A percentile compares a stretch with the other conserved stretches of the same genome.
Evolutionary conservation across 2,113 vertebrate genomes (phyloP).

Genomic region (Ranitomeya variabilis): DNA sequence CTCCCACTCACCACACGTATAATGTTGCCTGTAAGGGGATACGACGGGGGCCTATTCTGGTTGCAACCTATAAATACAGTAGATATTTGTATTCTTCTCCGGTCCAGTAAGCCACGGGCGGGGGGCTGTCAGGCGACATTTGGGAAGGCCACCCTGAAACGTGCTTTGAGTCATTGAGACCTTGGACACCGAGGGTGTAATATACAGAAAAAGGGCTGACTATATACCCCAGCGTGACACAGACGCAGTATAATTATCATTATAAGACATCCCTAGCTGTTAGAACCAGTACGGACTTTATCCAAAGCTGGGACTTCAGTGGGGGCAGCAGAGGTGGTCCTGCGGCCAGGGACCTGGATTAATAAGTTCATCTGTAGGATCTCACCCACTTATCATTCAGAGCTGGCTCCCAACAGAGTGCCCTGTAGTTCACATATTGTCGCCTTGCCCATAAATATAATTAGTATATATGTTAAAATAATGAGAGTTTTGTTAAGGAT

Average conservation of each 20-base stretch:
- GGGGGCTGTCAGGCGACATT: neutral
- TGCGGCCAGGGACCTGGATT: too few species aligned
- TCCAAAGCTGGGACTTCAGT: neutral
- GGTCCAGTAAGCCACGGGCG: neutral
- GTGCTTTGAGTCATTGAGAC: constrained; percentile 31
- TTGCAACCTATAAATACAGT: constrained; percentile 27
- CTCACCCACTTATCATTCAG: too few species aligned
- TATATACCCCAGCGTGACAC: constrained; percentile 31
- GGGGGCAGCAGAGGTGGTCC: too few species aligned
- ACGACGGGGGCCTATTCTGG: constrained; percentile 19
- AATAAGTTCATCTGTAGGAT: too few species aligned
- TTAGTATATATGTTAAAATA: too few species aligned
- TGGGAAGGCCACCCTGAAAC: neutral
- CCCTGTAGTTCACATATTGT: neutral
- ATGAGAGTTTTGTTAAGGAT: too few species aligned
- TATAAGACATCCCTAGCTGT: neutral
- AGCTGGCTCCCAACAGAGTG: neutral
- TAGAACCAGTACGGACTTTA: neutral
- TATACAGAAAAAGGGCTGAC: neutral
- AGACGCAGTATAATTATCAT: neutral
- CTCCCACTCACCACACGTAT: neutral
- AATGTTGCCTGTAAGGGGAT: neutral
- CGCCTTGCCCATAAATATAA: neutral
- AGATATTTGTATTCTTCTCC: neutral
- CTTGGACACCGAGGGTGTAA: neutral